Base-by-base conservation (phyloP, 2,113 vertebrate species). In the Acinonyx jubatus region DNA sequence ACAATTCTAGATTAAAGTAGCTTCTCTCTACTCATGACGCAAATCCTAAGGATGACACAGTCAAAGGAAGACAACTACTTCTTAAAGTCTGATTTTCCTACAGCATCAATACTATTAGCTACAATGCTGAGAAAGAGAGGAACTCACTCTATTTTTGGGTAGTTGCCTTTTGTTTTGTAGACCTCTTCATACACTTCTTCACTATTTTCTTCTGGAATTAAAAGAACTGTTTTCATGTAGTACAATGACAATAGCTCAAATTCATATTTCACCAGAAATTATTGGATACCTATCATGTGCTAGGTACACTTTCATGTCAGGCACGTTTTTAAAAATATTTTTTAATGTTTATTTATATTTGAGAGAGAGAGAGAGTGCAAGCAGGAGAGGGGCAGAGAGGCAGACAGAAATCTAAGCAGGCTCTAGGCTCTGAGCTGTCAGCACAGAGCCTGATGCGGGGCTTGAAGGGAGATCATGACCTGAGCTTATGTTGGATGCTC, bases 141-240 rank as follows among this genome's bases (percentile, higher is more conserved):
- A 89, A 98, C 99, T 99, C 95, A 99, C 99, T 97, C 98, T 2
- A 0, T 41, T 91, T 98, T 98, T 74, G 65, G 41, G 78, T 91
- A 63, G 92, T 89, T 97, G 81, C 97, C 98, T 48, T 91, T 93
- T 86, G 94, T 97, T 96, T 55, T 97, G 61, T 98, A 98, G 93
- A 99, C 98, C 48, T 99, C 99, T 63, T 99, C 99, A 89, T 98
- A 98, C 0, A 98, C 97, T 99, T 99, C 99, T 94, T 99, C 99
- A 1, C 98, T 99, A 61, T 99, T 99, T 98, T 99, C 98, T 87
- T 99, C 99, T 98, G 99, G 97, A 99, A 99, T 98, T 99, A 97
- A 97, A 98, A 61, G 33, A 41, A 71, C 7, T 18, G 4, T 23
- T 31, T 55, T 74, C 9, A 96, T 11, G 94, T 48, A 92, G 79